Evolutionary conservation across 1,140 invertebrate genomes (phyloP).

Genomic region (Chironomus tepperi): DNA sequence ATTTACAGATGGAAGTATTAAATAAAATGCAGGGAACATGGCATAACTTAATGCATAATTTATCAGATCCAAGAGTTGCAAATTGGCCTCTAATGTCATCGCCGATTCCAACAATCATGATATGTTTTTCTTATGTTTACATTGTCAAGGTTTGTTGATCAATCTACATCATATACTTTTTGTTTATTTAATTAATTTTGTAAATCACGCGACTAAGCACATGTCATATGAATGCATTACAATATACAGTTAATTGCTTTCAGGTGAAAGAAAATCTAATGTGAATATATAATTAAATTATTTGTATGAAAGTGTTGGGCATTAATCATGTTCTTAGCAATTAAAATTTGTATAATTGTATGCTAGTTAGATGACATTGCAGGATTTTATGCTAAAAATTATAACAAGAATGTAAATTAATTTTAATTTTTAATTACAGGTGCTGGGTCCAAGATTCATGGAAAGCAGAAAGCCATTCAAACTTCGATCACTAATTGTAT

Average conservation of each 20-base stretch:
- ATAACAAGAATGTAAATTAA: not conserved
- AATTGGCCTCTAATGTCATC: slow-evolving; percentile 77
- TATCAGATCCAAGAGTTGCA: slow-evolving; percentile 67
- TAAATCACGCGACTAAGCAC: not conserved
- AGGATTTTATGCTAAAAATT: too few relatives aligned
- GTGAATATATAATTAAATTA: too few relatives aligned
- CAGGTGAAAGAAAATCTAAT: not conserved
- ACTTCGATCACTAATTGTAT: slow-evolving; percentile 66
- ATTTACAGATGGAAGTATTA: not conserved
- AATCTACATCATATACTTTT: not conserved
- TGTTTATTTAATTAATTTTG: too few relatives aligned
- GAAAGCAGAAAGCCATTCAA: slow-evolving; percentile 80
- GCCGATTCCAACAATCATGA: slow-evolving; percentile 67
- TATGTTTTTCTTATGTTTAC: slow-evolving; percentile 67
- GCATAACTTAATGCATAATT: slow-evolving; percentile 55
- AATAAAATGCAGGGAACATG: slow-evolving; percentile 43
- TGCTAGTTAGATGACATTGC: not conserved
- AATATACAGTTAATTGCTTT: not conserved
- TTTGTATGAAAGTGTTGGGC: too few relatives aligned
- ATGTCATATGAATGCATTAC: not conserved
- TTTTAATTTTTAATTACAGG: slow-evolving; percentile 40
- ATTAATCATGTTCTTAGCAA: too few relatives aligned
- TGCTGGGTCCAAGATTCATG: slow-evolving; percentile 78
- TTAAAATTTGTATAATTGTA: too few relatives aligned
- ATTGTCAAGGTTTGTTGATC: slow-evolving; percentile 56